These are phyloP conservation scores for Hydractinia symbiolongicarpus DNA, from an alignment of 30 jellyfish, hydroid and myxozoan genomes.

Conservation along the genomic window DNA sequence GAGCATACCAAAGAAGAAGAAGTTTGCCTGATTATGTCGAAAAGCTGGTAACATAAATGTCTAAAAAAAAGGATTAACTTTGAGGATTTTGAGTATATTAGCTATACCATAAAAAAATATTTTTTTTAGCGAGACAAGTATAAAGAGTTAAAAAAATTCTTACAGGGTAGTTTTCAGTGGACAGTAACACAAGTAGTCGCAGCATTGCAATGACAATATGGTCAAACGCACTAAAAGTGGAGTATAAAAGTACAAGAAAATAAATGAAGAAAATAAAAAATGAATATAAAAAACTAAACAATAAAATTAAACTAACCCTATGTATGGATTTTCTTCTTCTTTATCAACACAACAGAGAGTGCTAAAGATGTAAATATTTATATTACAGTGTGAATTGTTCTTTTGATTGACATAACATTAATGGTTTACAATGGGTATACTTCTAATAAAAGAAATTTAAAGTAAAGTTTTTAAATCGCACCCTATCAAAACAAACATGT, in stretches of 20 bases:
- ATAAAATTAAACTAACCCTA: too few species aligned
- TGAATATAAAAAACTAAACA: too few species aligned
- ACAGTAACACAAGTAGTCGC: constrained; percentile 55
- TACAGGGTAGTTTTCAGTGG: constrained; percentile 83
- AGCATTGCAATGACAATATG: constrained; percentile 69
- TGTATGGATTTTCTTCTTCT: too few species aligned
- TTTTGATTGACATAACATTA: too few species aligned
- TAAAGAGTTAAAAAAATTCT: neutral
- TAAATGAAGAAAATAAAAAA: neutral
- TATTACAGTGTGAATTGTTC: too few species aligned
- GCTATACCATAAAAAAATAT: neutral
- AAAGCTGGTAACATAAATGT: constrained; percentile 78
- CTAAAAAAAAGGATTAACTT: constrained; percentile 27
- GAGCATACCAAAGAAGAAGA: constrained; percentile 62
- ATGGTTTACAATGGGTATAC: too few species aligned
- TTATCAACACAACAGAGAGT: too few species aligned
- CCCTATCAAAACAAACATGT: too few species aligned
- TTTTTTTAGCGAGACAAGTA: too few species aligned
- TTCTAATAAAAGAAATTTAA: too few species aligned
- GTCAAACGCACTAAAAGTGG: constrained; percentile 56
- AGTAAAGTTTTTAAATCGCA: too few species aligned
- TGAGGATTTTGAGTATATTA: neutral
- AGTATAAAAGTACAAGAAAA: neutral
- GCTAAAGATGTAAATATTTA: too few species aligned
- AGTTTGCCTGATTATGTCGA: constrained; percentile 31